Evolutionary conservation across 2,113 vertebrate genomes (phyloP).

Genomic region (Phocoena phocoena): DNA sequence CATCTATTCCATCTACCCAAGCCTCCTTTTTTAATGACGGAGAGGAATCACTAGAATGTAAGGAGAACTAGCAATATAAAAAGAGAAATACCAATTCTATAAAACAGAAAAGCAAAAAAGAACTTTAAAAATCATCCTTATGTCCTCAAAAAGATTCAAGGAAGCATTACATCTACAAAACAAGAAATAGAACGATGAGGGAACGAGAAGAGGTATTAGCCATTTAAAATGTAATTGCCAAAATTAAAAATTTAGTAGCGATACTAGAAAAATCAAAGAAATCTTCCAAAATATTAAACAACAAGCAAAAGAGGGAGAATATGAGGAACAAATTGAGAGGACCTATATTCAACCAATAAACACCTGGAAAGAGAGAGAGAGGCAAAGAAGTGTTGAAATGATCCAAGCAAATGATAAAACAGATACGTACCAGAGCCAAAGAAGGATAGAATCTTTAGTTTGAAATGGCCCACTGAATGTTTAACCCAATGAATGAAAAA

Average conservation of each 20-base stretch:
- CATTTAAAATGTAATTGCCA: neutral
- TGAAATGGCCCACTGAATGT: neutral
- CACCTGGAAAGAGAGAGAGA: neutral
- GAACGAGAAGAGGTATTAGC: neutral
- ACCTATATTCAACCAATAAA: neutral
- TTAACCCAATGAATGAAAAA: neutral
- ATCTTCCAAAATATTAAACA: neutral
- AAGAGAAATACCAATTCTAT: neutral
- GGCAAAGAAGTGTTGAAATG: neutral
- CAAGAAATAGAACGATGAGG: neutral
- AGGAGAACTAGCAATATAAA: neutral
- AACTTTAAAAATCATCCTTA: neutral
- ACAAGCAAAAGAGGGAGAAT: neutral
- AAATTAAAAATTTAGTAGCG: neutral
- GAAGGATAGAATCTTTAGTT: neutral
- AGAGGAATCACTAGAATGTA: neutral
- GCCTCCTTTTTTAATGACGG: neutral
- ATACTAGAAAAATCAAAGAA: neutral
- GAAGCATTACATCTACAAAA: neutral
- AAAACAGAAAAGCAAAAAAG: neutral
- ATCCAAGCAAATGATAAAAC: neutral
- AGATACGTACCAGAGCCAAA: neutral
- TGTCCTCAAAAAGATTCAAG: neutral
- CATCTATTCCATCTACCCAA: neutral
- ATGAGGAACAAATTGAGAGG: neutral